phyloP scores from a whole-genome alignment of 2,113 vertebrate genomes.

The Prinia subflava region DNA sequence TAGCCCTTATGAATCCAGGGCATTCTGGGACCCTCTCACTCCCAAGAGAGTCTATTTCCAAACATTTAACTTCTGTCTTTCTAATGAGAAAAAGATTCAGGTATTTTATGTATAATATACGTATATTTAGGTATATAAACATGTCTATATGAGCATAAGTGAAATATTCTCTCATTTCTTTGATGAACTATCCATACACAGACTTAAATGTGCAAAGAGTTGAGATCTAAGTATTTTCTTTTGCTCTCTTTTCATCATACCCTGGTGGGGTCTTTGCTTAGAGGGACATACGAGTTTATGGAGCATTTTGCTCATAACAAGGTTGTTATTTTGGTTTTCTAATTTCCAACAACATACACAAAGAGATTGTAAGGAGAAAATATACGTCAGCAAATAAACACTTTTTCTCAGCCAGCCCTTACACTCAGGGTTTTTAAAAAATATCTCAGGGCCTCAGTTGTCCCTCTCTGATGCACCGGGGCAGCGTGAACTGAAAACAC shows the following conservation, averaged over 20 bases:
- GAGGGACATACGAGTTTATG: background rate
- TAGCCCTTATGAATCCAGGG: background rate
- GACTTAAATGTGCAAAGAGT: rapidly evolving
- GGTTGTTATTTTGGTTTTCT: background rate
- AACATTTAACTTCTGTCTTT: background rate
- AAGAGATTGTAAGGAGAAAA: background rate
- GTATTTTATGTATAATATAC: background rate
- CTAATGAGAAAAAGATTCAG: background rate
- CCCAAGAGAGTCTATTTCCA: background rate
- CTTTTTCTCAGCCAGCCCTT: background rate
- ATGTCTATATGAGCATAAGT: background rate
- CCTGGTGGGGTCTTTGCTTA: background rate
- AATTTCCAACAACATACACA: background rate
- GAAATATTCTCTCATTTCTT: background rate
- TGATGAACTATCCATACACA: background rate
- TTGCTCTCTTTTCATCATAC: background rate
- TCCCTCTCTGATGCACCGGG: background rate
- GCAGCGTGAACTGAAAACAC: background rate
- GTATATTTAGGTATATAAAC: background rate
- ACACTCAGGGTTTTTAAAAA: background rate
- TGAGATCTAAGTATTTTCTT: background rate
- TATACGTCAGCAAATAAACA: background rate
- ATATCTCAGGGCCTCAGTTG: background rate
- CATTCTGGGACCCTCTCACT: rapidly evolving
- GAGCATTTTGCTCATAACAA: background rate